phyloP scores from a whole-genome alignment of 2,888 invertebrate species.

The Spodoptera picta region DNA sequence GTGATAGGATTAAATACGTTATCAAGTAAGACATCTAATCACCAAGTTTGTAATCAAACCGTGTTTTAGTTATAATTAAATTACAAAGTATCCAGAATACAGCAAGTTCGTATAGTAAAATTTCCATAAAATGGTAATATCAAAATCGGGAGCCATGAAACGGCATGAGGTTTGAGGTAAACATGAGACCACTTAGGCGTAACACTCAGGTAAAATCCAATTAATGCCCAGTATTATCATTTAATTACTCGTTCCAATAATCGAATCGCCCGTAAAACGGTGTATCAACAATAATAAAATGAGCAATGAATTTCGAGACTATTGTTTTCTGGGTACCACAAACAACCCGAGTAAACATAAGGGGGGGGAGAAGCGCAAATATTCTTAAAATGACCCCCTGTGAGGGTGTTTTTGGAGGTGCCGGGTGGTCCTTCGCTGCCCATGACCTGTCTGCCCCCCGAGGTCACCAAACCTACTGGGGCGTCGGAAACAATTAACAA shows the following conservation, averaged over 20 bases:
- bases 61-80: not conserved
- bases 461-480: constrained; percentile 87
- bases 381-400: constrained; percentile 87
- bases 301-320: constrained; percentile 88
- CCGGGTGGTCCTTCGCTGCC: constrained; percentile 74
- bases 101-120: constrained; percentile 15
- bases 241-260: constrained; percentile 88
- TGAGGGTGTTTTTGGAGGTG: constrained; percentile 70
- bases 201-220: constrained; percentile 85
- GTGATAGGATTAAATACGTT: constrained; percentile 7
- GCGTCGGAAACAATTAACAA: constrained; percentile 88
- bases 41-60: not conserved
- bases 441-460: constrained; percentile 73
- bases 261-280: constrained; percentile 87
- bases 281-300: constrained; percentile 88
- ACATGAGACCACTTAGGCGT: constrained; percentile 63
- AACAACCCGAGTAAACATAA: constrained; percentile 87
- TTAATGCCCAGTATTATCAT: constrained; percentile 88
- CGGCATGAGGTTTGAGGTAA: constrained; percentile 52
- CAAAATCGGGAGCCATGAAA: constrained; percentile 40
- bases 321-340: constrained; percentile 88
- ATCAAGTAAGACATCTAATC: not conserved
- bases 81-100: not conserved
- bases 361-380: constrained; percentile 84
- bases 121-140: constrained; percentile 35